phyloP scores from a whole-genome alignment of 2,888 invertebrate genomes.

The Salpingus planirostris region DNA sequence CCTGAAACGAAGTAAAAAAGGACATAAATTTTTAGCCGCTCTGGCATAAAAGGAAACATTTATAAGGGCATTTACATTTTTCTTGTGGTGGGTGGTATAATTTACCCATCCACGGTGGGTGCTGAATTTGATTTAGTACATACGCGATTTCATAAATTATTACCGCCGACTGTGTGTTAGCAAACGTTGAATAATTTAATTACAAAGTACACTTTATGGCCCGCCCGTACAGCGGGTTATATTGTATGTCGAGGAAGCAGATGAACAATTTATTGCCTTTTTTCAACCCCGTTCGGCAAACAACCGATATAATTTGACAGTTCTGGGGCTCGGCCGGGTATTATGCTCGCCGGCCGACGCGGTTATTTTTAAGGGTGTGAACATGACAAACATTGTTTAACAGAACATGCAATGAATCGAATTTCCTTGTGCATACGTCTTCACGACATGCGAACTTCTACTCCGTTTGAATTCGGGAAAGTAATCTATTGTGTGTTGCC shows the following conservation, averaged over 20 bases:
- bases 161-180: slow-evolving; percentile 11
- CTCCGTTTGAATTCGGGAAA: slow-evolving; percentile 19
- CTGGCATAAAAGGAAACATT: slow-evolving; percentile 28
- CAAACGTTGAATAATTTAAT: slow-evolving; percentile 10
- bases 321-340: slow-evolving; percentile 7
- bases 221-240: no score
- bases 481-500: not conserved
- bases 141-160: slow-evolving; percentile 16
- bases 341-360: no score
- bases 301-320: slow-evolving; percentile 6
- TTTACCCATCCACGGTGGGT: slow-evolving; percentile 22
- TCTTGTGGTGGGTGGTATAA: slow-evolving; percentile 25
- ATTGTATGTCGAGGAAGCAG: no score
- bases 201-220: no score
- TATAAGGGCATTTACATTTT: slow-evolving; percentile 29
- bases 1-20: slow-evolving; percentile 17
- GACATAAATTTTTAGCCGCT: slow-evolving; percentile 25
- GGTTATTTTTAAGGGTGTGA: slow-evolving; percentile 31
- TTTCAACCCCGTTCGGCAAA: no score
- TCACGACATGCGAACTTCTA: slow-evolving; percentile 27
- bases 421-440: slow-evolving; percentile 33
- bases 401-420: slow-evolving; percentile 32
- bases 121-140: slow-evolving; percentile 19
- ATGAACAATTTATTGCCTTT: no score
- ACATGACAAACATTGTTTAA: slow-evolving; percentile 35